Evolutionary conservation across 2,888 invertebrate species (phyloP).

Genomic region (Pandemis cinnamomeana): DNA sequence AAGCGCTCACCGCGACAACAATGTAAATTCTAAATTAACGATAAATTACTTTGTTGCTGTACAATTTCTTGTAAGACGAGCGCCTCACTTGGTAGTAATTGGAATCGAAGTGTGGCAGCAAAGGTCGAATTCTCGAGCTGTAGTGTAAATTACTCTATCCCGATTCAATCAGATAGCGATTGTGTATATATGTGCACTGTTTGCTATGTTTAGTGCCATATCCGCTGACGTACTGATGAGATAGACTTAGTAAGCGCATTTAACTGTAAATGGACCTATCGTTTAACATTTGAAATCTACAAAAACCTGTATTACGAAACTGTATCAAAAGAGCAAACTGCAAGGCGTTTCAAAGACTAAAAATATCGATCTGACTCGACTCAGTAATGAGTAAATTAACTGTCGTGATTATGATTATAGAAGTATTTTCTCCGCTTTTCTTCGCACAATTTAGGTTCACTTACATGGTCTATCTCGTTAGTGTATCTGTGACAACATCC

Average conservation of each 20-base stretch:
- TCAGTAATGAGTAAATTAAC: neutral
- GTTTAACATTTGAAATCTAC: neutral
- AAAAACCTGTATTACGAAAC: neutral
- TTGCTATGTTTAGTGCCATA: slow-evolving; percentile 33
- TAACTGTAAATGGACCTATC: neutral
- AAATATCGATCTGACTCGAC: neutral
- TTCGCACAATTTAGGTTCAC: neutral
- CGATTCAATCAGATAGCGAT: slow-evolving; percentile 38
- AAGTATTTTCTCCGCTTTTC: neutral
- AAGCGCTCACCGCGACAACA: slow-evolving; percentile 52
- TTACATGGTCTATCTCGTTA: neutral
- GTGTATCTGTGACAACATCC: neutral
- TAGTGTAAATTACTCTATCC: slow-evolving; percentile 40
- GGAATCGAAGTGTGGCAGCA: slow-evolving; percentile 55
- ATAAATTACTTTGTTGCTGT: slow-evolving; percentile 60
- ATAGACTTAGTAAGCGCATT: neutral
- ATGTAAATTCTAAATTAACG: slow-evolving; percentile 52
- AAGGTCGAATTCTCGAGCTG: slow-evolving; percentile 45
- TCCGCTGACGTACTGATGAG: neutral
- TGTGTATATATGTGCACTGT: slow-evolving; percentile 21
- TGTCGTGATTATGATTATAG: neutral
- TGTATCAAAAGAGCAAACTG: neutral
- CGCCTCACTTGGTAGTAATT: slow-evolving; percentile 60
- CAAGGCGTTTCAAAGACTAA: neutral
- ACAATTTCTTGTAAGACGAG: slow-evolving; percentile 48